phyloP scores from a whole-genome alignment of 2,797 vertebrate species.

The Xerus rutilus region DNA sequence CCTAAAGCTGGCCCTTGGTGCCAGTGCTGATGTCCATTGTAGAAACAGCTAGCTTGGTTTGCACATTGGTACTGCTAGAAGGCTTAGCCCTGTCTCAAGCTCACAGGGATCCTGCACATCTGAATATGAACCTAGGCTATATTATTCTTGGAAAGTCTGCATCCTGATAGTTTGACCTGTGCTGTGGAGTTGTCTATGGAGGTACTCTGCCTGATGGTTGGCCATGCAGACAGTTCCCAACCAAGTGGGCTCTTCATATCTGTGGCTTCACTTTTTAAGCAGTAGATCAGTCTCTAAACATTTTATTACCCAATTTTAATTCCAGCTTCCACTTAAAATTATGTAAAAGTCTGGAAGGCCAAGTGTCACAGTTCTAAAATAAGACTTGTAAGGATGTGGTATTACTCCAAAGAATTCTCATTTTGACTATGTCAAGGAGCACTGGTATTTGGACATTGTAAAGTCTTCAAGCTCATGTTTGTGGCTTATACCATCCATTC shows the following conservation, averaged over 20 bases:
- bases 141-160: neutral
- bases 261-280: neutral
- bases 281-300: neutral
- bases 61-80: neutral
- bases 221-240: neutral
- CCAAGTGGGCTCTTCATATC: neutral
- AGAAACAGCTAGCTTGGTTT: neutral
- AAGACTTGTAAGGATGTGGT: neutral
- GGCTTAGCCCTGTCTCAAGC: neutral
- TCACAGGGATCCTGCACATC: neutral
- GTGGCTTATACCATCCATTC: accelerated
- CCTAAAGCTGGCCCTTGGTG: neutral
- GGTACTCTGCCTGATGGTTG: no score
- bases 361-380: neutral
- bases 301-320: neutral
- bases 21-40: neutral
- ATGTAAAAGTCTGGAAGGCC: neutral
- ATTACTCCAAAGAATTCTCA: neutral
- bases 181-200: no score
- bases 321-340: neutral
- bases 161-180: neutral
- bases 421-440: neutral
- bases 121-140: neutral
- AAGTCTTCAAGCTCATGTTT: neutral
- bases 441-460: neutral